A percentile compares a stretch with the other conserved stretches of the same genome.
Conservation (phyloP, 2,888 invertebrate genomes). For the Stratiomys singularior region DNA sequence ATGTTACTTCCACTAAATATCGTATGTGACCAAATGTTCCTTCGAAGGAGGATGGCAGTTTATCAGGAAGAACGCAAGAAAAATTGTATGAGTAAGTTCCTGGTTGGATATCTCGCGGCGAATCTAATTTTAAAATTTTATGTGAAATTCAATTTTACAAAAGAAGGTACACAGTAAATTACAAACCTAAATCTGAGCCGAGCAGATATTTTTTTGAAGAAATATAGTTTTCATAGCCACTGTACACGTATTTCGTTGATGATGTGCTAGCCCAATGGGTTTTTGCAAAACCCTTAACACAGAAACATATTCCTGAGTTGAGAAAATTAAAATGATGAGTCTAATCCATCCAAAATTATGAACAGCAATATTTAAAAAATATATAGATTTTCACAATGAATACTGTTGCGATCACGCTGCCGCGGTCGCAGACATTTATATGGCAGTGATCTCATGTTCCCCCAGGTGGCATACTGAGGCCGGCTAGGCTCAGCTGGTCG, state of each 20-base stretch:
- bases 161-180: background rate
- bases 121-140: no score
- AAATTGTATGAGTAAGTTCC: constrained; percentile 82
- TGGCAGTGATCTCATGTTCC: no score
- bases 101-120: constrained; percentile 74
- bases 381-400: background rate
- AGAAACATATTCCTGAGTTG: constrained; percentile 66
- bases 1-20: constrained; percentile 81
- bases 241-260: constrained; percentile 58
- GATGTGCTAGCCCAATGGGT: constrained; percentile 64
- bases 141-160: no score
- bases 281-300: constrained; percentile 65
- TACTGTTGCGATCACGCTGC: no score
- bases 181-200: constrained; percentile 66
- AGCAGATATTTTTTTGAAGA: constrained; percentile 65
- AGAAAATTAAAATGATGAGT: no score
- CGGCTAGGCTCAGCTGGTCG: no score
- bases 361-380: background rate
- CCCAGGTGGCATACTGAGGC: no score
- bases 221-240: constrained; percentile 67
- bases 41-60: constrained; percentile 83
- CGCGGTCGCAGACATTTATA: no score
- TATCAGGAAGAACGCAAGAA: constrained; percentile 74
- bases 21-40: constrained; percentile 79
- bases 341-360: background rate